Evolutionary conservation across 2,888 invertebrate species (phyloP), one percentile per base, ranked within the genome.

Genomic region (Eubasilissa splendida): DNA sequence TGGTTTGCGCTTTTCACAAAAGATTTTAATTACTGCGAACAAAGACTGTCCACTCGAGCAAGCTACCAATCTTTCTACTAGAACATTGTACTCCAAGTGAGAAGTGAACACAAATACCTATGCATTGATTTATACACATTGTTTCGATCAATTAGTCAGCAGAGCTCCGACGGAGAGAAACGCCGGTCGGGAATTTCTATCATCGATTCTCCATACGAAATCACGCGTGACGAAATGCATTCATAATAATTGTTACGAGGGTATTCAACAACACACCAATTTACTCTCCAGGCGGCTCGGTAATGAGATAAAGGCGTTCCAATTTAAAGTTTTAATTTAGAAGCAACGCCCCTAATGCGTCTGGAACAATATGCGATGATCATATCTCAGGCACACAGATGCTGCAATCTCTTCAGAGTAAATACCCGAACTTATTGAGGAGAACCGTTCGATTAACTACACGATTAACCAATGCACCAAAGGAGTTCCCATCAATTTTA

Each of bases 261-360:
- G 22, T 12, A 22, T 60, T 75, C 75, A 60, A 75, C 75, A 75
- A 60, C 50, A 14, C 60, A 75, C 33, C 50, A 52, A 59, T 65
- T 76, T 54, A 22, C 52, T 65, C 53, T 54, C 50, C n/a, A 76
- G 65, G 66, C 76, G 65, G 76, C 54, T 42, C n/a, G 11, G 33
- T 76, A 76, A 76, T 76, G 54, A 76, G 65, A 66, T 76, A 53
- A 66, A 76, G 65, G 76, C 63, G 76, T 22, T 76, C 54, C 65
- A 76, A 76, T 65, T 65, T 65, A 76, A 76, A 52, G 50, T 76
- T 76, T 76, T 76, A 76, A 76, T 76, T 76, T 76, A 31, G 53
- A 53, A 11, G 14, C 76, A 53, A 76, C 76, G 63, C 76, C 58
- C 65, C 54, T 60, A n/a, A 73, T 73, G 12, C 33, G 56, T 56